Conservation (phyloP, 2,113 vertebrate species). For the Chloropsis cyanopogon region DNA sequence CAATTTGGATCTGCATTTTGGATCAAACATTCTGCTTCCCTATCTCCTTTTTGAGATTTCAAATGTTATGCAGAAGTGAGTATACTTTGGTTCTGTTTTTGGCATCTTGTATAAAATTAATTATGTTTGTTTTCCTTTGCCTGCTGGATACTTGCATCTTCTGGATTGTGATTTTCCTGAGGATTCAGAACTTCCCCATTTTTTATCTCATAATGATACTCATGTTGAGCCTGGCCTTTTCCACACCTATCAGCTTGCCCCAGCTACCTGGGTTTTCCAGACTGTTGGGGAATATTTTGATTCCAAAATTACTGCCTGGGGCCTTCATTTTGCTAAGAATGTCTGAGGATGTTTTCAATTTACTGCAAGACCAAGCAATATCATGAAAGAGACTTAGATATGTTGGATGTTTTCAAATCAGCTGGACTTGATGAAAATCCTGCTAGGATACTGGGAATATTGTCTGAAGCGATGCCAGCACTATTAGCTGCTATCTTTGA, state of each 20-base stretch:
- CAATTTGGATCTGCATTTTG: neutral
- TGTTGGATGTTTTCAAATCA: slow-evolving; percentile 19
- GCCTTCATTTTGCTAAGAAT: neutral
- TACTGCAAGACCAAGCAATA: neutral
- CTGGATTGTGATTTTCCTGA: neutral
- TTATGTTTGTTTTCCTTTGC: neutral
- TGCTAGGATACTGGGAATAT: neutral
- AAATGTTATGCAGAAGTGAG: neutral
- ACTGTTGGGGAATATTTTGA: neutral
- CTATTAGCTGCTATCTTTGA: neutral
- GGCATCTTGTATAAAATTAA: neutral
- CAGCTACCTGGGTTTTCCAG: neutral
- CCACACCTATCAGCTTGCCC: neutral
- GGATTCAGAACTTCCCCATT: neutral
- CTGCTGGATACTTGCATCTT: neutral
- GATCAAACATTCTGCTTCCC: neutral
- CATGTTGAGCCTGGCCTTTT: neutral
- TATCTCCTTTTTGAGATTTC: neutral
- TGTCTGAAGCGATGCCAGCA: slow-evolving; percentile 21
- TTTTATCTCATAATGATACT: neutral
- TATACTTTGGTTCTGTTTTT: neutral
- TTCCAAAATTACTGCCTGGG: neutral
- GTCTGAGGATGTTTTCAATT: slow-evolving; percentile 21
- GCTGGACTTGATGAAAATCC: slow-evolving; percentile 32
- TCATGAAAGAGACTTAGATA: neutral